Evolutionary conservation across 2,888 invertebrate genomes (phyloP), one percentile per base, ranked within the genome.

Genomic region (Drosophila prolongata): DNA sequence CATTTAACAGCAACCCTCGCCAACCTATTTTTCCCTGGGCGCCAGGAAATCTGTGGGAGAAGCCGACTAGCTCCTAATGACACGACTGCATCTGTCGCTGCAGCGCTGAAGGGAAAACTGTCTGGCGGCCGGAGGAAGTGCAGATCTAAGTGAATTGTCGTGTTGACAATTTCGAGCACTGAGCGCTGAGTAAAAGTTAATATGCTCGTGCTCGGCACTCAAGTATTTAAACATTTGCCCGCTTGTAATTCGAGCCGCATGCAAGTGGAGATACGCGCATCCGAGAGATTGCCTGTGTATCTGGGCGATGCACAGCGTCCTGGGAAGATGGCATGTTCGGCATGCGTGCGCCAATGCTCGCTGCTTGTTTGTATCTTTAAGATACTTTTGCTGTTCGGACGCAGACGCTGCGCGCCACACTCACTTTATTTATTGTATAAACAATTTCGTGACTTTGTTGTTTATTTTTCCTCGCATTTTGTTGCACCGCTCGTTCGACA

Each of bases 181-280:
- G 50, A 50, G 60, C 68, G 75, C 52, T 80, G 71, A 74, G 77
- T 46, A 66, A 72, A 89, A 89, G 87, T 83, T 88, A 82, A 88
- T 88, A 88, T 79, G 89, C 71, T 75, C 69, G 69, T 69, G 69
- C 61, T 73, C 77, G 60, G 87, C 89, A 84, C 83, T 89, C 89
- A 88, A 83, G 83, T 89, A 86, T 83, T 83, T 89, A 89, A 89
- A 89, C 89, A 89, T 84, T 84, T 87, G 81, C 81, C 75, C 75
- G 83, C 73, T 74, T 80, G 83, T 87, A 84, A 84, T 87, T 84
- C 80, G 83, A 84, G 89, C 84, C 75, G 73, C 62, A 83, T 83
- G 75, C 84, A 69, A 64, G 71, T 77, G 73, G 54, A 76, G 83
- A 68, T 54, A 47, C 54, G 40, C 47, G 43, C 75, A 62, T 80